Conservation (phyloP, 2,888 invertebrate genomes). For the Linyphia triangularis region DNA sequence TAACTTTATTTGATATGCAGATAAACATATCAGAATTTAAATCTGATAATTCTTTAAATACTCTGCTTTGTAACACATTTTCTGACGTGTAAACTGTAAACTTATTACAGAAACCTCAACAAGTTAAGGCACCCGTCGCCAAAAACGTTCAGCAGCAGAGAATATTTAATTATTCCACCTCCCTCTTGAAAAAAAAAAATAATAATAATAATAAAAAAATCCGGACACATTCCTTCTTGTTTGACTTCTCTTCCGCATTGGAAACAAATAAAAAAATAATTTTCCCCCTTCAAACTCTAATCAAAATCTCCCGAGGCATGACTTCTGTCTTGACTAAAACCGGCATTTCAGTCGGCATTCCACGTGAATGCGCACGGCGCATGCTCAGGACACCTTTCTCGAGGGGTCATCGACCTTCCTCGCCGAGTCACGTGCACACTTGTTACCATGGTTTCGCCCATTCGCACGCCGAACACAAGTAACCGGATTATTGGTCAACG, state of each 20-base stretch:
- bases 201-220: too few relatives aligned
- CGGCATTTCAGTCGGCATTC: conserved; percentile 23
- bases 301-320: not conserved
- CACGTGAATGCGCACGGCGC: conserved; percentile 19
- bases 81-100: too few relatives aligned
- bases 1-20: too few relatives aligned
- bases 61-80: too few relatives aligned
- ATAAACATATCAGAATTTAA: too few relatives aligned
- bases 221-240: too few relatives aligned
- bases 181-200: too few relatives aligned
- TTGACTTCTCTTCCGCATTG: not conserved
- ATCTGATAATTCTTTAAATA: too few relatives aligned
- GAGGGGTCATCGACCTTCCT: conserved; percentile 42
- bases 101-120: too few relatives aligned
- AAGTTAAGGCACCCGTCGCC: too few relatives aligned
- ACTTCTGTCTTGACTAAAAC: conserved; percentile 10
- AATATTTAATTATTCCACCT: too few relatives aligned
- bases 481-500: conserved; percentile 67
- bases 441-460: conserved; percentile 62
- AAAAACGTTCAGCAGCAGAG: too few relatives aligned
- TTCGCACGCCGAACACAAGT: conserved; percentile 32
- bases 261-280: not conserved
- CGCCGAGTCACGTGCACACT: not conserved
- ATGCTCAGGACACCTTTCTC: conserved; percentile 31
- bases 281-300: not conserved